Evolutionary conservation across 2,797 vertebrate species (phyloP).

Genomic region (Chrysocyon brachyurus): DNA sequence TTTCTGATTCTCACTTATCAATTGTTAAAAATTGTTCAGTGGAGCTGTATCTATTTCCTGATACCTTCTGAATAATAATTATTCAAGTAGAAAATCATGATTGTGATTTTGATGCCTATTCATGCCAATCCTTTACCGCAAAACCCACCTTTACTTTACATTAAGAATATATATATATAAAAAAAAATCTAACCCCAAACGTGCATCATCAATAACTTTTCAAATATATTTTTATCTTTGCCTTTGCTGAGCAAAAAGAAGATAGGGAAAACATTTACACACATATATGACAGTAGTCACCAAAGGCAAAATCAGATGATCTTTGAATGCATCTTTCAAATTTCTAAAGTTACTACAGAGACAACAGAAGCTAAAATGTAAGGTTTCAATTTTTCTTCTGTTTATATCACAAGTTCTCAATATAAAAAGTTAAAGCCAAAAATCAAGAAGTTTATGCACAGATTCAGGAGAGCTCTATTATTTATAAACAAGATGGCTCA

Average conservation of each 20-base stretch:
- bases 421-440: constrained; percentile 70
- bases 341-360: constrained; percentile 55
- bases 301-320: constrained; percentile 63
- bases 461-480: constrained; percentile 70
- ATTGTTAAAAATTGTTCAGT: constrained; percentile 53
- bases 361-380: constrained; percentile 69
- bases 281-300: constrained; percentile 19
- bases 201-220: constrained; percentile 58
- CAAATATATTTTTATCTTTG: constrained; percentile 68
- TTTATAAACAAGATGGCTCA: constrained; percentile 71
- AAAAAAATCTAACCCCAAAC: constrained; percentile 61
- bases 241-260: constrained; percentile 64
- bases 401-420: constrained; percentile 66
- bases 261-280: constrained; percentile 38
- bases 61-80: constrained; percentile 69
- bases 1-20: constrained; percentile 63
- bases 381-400: constrained; percentile 67
- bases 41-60: constrained; percentile 56
- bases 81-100: constrained; percentile 79
- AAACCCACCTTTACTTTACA: constrained; percentile 63
- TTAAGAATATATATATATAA: neutral
- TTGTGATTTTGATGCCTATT: constrained; percentile 74
- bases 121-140: constrained; percentile 62
- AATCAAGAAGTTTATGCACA: constrained; percentile 75
- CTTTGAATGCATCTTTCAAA: constrained; percentile 71